Evolutionary conservation across 2,113 vertebrate genomes (phyloP), one percentile per base, ranked within the genome.

Genomic region (Mystacornis crossleyi): DNA sequence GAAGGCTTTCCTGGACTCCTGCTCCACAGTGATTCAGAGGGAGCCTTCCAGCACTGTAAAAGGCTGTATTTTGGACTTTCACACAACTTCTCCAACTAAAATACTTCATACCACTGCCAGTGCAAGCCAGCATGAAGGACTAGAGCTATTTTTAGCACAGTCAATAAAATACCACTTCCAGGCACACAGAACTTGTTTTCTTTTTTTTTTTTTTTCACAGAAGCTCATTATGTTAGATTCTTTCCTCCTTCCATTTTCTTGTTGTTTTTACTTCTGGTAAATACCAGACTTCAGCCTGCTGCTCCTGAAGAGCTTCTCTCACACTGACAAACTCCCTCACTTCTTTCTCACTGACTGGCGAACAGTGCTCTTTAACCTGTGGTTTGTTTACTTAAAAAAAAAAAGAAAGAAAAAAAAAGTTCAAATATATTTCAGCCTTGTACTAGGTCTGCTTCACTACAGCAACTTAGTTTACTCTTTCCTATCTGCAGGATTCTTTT

Each of bases 261-360:
- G 3, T 42, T 83, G 24, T 38, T 92, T 92, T 92, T 64, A 74
- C 12, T 86, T 77, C 29, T 71, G 38, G n/a, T 73, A 89, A 90
- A 90, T 64, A 71, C 26, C 18, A 58, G 51, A 33, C 26, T 60
- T 47, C 83, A 89, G 45, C 33, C 38, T 28, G 23, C 34, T 61
- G 61, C n/a, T 73, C 31, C 38, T 4, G 1, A 19, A 12, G 20
- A 62, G 11, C 21, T 92, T 93, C 36, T 45, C 17, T 69, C 45
- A 28, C 31, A 24, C 38, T 20, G 20, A 65, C 29, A 67, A 66
- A 21, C 23, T 45, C 34, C 33, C 20, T 80, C 9, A 15, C 28
- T 94, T 87, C 66, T 64, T 71, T 61, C 54, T 50, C 16, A 24
- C 42, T 21, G 8, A 26, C 24, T 74, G 43, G 25, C 62, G 42